Conservation (phyloP, 1,140 invertebrate genomes). For the Aphelenchoides avenae region DNA sequence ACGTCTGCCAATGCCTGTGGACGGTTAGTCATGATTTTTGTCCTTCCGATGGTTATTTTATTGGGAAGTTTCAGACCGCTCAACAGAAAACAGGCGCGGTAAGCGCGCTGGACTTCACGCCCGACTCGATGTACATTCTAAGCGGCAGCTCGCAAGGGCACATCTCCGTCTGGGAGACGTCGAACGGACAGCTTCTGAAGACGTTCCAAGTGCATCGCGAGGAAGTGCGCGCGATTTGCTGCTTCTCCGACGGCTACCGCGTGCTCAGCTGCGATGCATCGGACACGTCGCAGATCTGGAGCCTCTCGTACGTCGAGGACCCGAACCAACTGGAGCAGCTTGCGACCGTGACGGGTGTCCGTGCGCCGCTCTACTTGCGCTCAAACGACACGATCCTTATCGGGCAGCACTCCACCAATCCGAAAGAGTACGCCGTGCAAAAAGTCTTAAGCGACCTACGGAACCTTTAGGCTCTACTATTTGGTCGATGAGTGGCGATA, state of each 20-base stretch:
- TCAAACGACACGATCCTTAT: conserved; percentile 34
- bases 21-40: conserved; percentile 14
- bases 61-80: conserved; percentile 18
- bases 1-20: conserved; percentile 43
- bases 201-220: conserved; percentile 34
- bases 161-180: conserved; percentile 41
- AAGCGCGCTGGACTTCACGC: conserved; percentile 38
- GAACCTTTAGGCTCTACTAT: too few species aligned
- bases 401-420: conserved; percentile 34
- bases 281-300: conserved; percentile 32
- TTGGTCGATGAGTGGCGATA: conserved; percentile 36
- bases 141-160: conserved; percentile 33
- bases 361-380: conserved; percentile 34
- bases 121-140: conserved; percentile 39
- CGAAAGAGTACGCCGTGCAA: conserved; percentile 44
- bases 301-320: conserved; percentile 27
- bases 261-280: conserved; percentile 33
- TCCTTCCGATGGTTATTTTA: background rate
- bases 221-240: conserved; percentile 9
- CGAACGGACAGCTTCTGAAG: conserved; percentile 36
- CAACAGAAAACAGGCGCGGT: conserved; percentile 45
- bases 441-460: too few species aligned
- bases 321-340: conserved; percentile 24
- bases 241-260: conserved; percentile 19
- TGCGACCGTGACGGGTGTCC: conserved; percentile 23